Percentiles rank a stretch among this genome's conserved stretches.
These are phyloP conservation scores for Dysidea cf. avara DNA, from an alignment of 37 sponge, comb jelly and placozoan species.

Conservation along the genomic window DNA sequence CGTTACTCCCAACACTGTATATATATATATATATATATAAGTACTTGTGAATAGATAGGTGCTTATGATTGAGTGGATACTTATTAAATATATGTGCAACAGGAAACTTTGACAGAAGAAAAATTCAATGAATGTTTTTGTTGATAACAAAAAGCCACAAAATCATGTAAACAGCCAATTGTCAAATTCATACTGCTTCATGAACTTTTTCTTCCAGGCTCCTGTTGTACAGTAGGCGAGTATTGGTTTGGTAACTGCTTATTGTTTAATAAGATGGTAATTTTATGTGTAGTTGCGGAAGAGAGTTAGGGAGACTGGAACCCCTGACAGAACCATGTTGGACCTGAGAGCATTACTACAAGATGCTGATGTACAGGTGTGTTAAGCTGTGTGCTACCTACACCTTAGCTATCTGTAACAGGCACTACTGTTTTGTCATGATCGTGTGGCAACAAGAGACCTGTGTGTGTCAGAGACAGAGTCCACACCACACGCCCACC, in stretches of 20 bases:
- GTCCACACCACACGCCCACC: slow-evolving; percentile 27
- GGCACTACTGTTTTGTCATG: slow-evolving; percentile 78
- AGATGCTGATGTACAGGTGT: slow-evolving; percentile 64
- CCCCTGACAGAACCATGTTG: slow-evolving; percentile 15
- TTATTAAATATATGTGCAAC: neutral
- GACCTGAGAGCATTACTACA: slow-evolving; percentile 65
- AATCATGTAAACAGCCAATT: too few relatives aligned
- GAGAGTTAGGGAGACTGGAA: neutral
- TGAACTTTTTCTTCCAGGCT: neutral
- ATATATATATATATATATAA: neutral
- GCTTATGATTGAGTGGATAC: neutral
- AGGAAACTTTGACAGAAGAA: too few relatives aligned
- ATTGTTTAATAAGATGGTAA: too few relatives aligned
- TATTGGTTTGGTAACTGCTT: too few relatives aligned
- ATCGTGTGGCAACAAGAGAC: slow-evolving; percentile 71
- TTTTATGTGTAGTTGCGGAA: too few relatives aligned
- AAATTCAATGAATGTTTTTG: too few relatives aligned
- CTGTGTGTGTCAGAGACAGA: slow-evolving; percentile 47
- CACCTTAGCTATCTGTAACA: slow-evolving; percentile 9
- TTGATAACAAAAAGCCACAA: too few relatives aligned
- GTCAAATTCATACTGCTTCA: too few relatives aligned
- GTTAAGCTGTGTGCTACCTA: neutral
- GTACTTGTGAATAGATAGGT: slow-evolving; percentile 19
- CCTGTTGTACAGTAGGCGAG: neutral
- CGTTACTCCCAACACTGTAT: too few relatives aligned